Conservation (phyloP, 1,140 invertebrate species). For the Samia ricini region DNA sequence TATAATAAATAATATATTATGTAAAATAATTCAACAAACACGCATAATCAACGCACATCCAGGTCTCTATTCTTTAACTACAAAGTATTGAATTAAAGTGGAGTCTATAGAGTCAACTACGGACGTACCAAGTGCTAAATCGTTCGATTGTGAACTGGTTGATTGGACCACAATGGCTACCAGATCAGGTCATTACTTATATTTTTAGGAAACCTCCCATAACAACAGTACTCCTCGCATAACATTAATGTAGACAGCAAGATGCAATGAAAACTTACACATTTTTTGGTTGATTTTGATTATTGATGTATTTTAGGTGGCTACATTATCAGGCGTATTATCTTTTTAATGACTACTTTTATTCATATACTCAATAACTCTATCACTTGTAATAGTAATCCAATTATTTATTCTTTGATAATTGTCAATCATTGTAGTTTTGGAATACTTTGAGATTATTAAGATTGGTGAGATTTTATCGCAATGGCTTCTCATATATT, state of each 20-base stretch:
- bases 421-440: too few species aligned
- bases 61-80: background rate
- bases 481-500: background rate
- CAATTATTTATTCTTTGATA: too few species aligned
- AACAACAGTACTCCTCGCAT: background rate
- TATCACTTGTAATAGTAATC: too few species aligned
- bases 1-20: background rate
- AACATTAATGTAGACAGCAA: too few species aligned
- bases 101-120: background rate
- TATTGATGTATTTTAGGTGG: too few species aligned
- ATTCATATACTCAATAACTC: too few species aligned
- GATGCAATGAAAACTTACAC: too few species aligned
- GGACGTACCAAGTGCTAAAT: conserved; percentile 7
- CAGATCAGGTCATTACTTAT: background rate
- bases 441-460: too few species aligned
- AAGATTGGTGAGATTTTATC: too few species aligned
- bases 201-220: background rate
- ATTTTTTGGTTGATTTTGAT: too few species aligned
- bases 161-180: conserved; percentile 1
- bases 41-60: conserved; percentile 6
- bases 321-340: too few species aligned
- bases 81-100: background rate
- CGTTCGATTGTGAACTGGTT: background rate
- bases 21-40: conserved; percentile 13
- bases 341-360: too few species aligned